Conservation (phyloP, 2,113 vertebrate genomes). For the Cynoglossus semilaevis region DNA sequence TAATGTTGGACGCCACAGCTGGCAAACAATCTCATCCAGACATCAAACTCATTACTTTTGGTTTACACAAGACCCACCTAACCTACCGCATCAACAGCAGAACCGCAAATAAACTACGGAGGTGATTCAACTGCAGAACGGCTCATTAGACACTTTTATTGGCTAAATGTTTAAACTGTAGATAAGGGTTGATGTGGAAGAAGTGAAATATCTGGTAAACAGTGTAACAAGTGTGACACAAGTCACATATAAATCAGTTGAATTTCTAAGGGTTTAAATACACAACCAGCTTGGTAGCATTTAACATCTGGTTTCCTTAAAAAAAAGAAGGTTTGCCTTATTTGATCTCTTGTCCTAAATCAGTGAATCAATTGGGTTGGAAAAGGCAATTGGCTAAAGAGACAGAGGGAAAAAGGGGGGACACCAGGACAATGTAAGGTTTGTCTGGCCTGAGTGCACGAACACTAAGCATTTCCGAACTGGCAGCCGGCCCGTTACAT, state of each 20-base stretch:
- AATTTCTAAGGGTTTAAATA: constrained; percentile 20
- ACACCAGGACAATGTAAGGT: constrained; percentile 72
- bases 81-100: no score
- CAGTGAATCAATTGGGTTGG: constrained; percentile 48
- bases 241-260: constrained; percentile 1
- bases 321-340: constrained; percentile 65
- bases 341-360: constrained; percentile 45
- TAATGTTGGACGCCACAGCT: no score
- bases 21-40: no score
- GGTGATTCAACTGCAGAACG: no score
- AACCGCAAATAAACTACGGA: no score
- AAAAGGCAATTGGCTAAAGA: constrained; percentile 49
- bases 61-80: no score
- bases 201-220: no score
- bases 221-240: not conserved
- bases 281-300: constrained; percentile 1
- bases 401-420: constrained; percentile 48
- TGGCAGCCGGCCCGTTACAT: constrained; percentile 70
- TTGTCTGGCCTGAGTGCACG: constrained; percentile 65
- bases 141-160: no score
- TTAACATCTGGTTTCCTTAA: constrained; percentile 43
- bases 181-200: no score
- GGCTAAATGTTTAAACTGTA: no score
- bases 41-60: no score
- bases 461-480: constrained; percentile 72